These are phyloP conservation scores for Percopsis transmontana DNA, from an alignment of 2,113 vertebrate species.

Conservation along the genomic window DNA sequence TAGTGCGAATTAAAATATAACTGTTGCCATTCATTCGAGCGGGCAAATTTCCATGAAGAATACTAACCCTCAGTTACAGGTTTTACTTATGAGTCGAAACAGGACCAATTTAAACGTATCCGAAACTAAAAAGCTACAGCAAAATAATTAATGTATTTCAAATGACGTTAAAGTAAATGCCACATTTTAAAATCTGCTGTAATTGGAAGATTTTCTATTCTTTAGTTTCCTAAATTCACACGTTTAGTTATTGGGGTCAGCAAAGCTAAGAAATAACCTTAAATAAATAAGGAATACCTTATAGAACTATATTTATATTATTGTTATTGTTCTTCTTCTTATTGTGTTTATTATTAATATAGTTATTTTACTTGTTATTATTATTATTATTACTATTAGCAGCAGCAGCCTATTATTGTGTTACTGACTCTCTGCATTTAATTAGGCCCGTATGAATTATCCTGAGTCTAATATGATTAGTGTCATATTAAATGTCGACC, in stretches of 20 bases:
- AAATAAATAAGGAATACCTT: background rate
- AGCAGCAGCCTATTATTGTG: background rate
- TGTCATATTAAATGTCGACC: slow-evolving; percentile 8
- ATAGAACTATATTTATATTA: background rate
- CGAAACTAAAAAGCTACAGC: too few relatives aligned
- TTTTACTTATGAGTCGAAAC: too few relatives aligned
- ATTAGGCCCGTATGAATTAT: background rate
- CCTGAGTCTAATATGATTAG: background rate
- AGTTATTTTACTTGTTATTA: background rate
- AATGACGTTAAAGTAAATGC: too few relatives aligned
- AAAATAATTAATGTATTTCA: too few relatives aligned
- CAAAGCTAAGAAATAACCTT: background rate
- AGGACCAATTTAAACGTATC: too few relatives aligned
- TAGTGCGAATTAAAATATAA: too few relatives aligned
- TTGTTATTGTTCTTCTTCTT: background rate
- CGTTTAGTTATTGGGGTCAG: background rate
- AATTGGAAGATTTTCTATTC: too few relatives aligned
- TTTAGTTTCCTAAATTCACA: too few relatives aligned
- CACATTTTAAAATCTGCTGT: too few relatives aligned
- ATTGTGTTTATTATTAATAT: slow-evolving; percentile 10
- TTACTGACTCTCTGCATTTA: background rate
- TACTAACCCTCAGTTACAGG: too few relatives aligned
- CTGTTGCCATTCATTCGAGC: too few relatives aligned
- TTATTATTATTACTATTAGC: background rate
- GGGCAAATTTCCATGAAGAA: too few relatives aligned